These are phyloP conservation scores for Zelleria hepariella DNA, from an alignment of 2,888 invertebrate genomes.

Conservation along the genomic window DNA sequence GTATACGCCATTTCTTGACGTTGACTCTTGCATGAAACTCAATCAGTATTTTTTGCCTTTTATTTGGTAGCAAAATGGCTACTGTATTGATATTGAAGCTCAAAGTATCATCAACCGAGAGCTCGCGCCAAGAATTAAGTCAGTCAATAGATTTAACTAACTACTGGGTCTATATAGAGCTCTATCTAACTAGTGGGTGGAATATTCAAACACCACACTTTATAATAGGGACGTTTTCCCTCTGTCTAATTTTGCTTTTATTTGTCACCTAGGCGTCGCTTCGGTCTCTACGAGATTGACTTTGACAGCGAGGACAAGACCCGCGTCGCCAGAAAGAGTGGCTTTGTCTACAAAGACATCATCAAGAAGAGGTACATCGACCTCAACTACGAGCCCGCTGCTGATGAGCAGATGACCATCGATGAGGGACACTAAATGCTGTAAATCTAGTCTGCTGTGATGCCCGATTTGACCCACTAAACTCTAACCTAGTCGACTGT, in stretches of 20 bases:
- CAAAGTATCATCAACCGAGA: no score
- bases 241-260: not conserved
- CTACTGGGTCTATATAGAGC: no score
- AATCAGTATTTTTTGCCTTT: no score
- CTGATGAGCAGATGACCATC: conserved; percentile 17
- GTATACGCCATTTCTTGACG: no score
- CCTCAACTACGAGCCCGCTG: conserved; percentile 20
- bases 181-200: no score
- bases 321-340: conserved; percentile 12
- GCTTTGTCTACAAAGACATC: conserved; percentile 12
- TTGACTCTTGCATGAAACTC: not conserved
- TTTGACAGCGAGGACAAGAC: conserved; percentile 11
- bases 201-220: not conserved
- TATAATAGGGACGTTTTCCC: not conserved
- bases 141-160: no score
- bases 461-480: no score
- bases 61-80: no score
- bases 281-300: conserved; percentile 14
- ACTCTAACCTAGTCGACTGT: no score
- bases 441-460: no score
- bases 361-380: conserved; percentile 10
- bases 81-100: no score
- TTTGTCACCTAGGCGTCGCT: conserved; percentile 11
- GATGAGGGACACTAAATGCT: conserved; percentile 10
- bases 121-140: no score